Percentiles rank a stretch among this genome's conserved stretches.
Evolutionary conservation across 2,113 vertebrate genomes (phyloP).

Genomic region (Oophaga pumilio): DNA sequence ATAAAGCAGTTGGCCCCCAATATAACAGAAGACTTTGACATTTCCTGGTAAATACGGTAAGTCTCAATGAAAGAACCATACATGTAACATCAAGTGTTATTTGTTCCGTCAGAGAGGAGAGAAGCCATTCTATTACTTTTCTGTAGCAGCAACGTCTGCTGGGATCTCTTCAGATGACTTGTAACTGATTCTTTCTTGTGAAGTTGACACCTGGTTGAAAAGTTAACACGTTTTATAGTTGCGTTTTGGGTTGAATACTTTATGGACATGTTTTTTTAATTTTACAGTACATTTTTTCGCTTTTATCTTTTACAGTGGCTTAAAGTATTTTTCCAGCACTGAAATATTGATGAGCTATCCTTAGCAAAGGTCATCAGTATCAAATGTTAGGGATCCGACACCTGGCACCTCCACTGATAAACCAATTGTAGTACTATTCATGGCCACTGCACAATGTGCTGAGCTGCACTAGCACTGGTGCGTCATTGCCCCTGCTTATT

Average conservation of each 20-base stretch:
- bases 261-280: background rate
- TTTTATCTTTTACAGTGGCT: background rate
- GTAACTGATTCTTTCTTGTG: conserved; percentile 1
- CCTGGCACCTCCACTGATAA: too few relatives aligned
- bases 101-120: conserved; percentile 14
- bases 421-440: too few relatives aligned
- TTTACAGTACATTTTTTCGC: background rate
- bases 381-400: too few relatives aligned
- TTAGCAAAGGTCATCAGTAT: background rate
- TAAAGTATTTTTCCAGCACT: background rate
- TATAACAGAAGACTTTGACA: background rate
- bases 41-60: conserved; percentile 35
- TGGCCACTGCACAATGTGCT: too few relatives aligned
- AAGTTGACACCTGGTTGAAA: conserved; percentile 18
- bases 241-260: background rate
- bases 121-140: conserved; percentile 7
- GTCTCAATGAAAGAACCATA: conserved; percentile 3
- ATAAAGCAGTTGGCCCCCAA: background rate
- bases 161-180: conserved; percentile 19
- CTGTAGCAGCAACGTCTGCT: conserved; percentile 10
- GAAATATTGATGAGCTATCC: too few relatives aligned
- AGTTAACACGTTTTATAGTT: background rate
- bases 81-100: conserved; percentile 17
- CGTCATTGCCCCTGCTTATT: too few relatives aligned
- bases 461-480: too few relatives aligned